Evolutionary conservation across 2,888 invertebrate species (phyloP).

Genomic region (Arge pagana): DNA sequence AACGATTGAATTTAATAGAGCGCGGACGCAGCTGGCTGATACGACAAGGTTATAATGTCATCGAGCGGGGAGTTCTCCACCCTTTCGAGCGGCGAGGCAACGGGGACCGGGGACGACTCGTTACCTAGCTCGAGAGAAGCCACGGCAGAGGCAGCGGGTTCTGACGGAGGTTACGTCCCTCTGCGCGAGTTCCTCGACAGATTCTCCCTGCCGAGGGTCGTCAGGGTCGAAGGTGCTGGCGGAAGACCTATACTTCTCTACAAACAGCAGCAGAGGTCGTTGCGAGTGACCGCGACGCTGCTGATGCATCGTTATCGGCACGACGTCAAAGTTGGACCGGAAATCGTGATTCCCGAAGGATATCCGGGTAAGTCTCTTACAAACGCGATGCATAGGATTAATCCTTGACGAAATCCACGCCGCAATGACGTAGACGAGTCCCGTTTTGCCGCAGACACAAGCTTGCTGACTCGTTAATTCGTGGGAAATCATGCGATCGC

Average conservation of each 20-base stretch:
- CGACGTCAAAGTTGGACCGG: slow-evolving; percentile 60
- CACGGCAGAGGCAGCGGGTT: slow-evolving; percentile 49
- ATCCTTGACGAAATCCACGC: no score
- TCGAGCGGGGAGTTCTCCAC: slow-evolving; percentile 56
- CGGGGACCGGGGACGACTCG: slow-evolving; percentile 52
- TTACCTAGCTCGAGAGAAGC: slow-evolving; percentile 53
- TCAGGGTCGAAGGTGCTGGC: slow-evolving; percentile 54
- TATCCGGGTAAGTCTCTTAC: slow-evolving; percentile 58
- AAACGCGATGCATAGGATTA: no score
- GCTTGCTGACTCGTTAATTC: no score
- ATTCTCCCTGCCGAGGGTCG: slow-evolving; percentile 57
- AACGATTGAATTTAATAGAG: no score
- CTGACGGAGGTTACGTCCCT: slow-evolving; percentile 49
- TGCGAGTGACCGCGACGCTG: slow-evolving; percentile 54
- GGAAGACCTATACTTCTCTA: slow-evolving; percentile 57
- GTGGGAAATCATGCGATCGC: no score
- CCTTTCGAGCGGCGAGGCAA: slow-evolving; percentile 52
- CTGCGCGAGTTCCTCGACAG: slow-evolving; percentile 56
- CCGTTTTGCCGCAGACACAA: no score
- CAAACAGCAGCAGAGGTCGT: slow-evolving; percentile 54
- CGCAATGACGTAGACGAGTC: no score
- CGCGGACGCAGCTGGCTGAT: slow-evolving; percentile 6
- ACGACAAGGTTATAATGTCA: slow-evolving; percentile 45
- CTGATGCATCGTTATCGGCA: slow-evolving; percentile 60
- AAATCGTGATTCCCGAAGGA: slow-evolving; percentile 60